These are phyloP conservation scores for Pangasianodon gigas DNA, from an alignment of 2,113 vertebrate genomes.

Conservation along the genomic window DNA sequence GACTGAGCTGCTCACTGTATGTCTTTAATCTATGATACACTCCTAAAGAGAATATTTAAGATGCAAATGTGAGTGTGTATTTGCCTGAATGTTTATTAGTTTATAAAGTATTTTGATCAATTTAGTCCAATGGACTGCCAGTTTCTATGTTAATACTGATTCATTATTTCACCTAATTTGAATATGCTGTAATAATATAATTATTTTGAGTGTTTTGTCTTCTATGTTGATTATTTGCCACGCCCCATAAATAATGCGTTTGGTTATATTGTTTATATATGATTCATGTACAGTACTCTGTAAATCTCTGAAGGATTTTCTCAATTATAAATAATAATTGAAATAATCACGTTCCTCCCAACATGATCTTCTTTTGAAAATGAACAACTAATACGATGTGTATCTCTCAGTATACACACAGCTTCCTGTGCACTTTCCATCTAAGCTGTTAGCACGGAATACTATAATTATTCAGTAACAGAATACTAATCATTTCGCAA, in stretches of 20 bases:
- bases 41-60: not conserved
- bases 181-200: not conserved
- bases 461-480: not conserved
- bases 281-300: not conserved
- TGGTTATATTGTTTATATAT: not conserved
- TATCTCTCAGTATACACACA: slow-evolving; percentile 3
- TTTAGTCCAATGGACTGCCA: too few species aligned
- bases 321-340: not conserved
- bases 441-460: slow-evolving; percentile 10
- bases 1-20: not conserved
- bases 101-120: not conserved
- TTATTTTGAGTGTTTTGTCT: not conserved
- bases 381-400: slow-evolving; percentile 1
- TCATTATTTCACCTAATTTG: not conserved
- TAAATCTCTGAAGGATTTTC: not conserved
- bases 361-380: slow-evolving; percentile 7
- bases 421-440: slow-evolving; percentile 4
- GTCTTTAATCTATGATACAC: not conserved
- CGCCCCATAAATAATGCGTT: not conserved
- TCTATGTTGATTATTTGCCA: not conserved
- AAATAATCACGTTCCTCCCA: not conserved
- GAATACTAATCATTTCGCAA: not conserved
- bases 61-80: not conserved
- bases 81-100: not conserved
- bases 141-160: not conserved